Percentiles rank a stretch among this genome's conserved stretches.
Conservation (phyloP, 2,888 invertebrate species). For the Tiphia femorata region DNA sequence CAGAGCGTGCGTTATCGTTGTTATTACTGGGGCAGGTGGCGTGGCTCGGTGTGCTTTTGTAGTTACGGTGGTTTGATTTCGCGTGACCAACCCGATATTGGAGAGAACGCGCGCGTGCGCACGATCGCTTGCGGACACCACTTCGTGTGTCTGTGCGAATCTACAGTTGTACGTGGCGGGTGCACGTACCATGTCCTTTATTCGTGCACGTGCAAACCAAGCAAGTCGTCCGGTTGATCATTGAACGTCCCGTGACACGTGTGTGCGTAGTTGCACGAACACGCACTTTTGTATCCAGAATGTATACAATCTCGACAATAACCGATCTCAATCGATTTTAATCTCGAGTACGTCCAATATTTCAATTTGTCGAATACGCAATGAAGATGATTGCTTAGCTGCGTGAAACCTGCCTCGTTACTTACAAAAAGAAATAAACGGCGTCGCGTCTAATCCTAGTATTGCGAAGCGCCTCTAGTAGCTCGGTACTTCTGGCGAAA, state of each 20-base stretch:
- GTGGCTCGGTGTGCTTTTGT: conserved; percentile 35
- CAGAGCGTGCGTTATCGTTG: conserved; percentile 46
- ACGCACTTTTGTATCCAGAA: not conserved
- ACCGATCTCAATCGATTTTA: too few species aligned
- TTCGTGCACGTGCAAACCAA: too few species aligned
- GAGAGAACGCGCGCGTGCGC: conserved; percentile 12
- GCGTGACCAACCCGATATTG: conserved; percentile 56
- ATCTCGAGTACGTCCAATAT: too few species aligned
- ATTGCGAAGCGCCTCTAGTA: too few species aligned
- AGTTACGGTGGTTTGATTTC: conserved; percentile 58
- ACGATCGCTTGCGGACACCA: conserved; percentile 1
- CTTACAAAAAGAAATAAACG: too few species aligned
- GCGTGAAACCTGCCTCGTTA: too few species aligned
- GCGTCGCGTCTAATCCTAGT: too few species aligned
- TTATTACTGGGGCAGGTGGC: conserved; percentile 54
- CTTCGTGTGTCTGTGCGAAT: not conserved
- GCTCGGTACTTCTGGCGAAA: too few species aligned
- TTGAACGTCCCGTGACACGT: not conserved
- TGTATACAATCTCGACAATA: not conserved
- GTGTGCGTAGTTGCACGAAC: not conserved
- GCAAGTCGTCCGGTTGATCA: too few species aligned
- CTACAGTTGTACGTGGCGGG: not conserved
- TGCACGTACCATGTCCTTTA: conserved; percentile 1
- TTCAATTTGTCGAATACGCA: too few species aligned
- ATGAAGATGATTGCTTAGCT: too few species aligned